A percentile compares a stretch with the other conserved stretches of the same genome.
Evolutionary conservation across 30 jellyfish, hydroid and myxozoan genomes (phyloP).

Genomic region (Catostylus mosaicus): DNA sequence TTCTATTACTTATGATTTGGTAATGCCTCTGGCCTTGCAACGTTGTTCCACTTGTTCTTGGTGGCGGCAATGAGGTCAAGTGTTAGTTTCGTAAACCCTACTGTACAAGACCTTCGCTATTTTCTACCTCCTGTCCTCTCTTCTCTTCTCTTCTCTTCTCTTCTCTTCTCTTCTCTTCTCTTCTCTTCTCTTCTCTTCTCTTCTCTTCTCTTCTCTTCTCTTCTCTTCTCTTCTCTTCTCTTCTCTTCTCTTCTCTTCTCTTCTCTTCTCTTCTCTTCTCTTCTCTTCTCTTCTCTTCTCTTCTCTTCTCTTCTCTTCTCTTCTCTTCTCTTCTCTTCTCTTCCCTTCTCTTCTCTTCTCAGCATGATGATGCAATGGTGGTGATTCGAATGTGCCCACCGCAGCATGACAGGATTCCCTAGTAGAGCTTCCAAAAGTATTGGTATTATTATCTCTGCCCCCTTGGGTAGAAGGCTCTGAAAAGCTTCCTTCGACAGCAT

Average conservation of each 20-base stretch:
- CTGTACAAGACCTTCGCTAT: slow-evolving; percentile 36
- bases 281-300: too few relatives aligned
- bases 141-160: too few relatives aligned
- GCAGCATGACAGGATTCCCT: not conserved
- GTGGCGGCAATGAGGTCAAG: slow-evolving; percentile 14
- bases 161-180: too few relatives aligned
- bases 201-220: too few relatives aligned
- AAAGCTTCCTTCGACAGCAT: slow-evolving; percentile 8
- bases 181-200: too few relatives aligned
- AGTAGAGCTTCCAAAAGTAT: not conserved
- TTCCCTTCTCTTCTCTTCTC: slow-evolving; percentile 7
- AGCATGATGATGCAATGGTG: slow-evolving; percentile 26
- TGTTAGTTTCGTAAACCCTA: slow-evolving; percentile 17
- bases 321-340: too few relatives aligned
- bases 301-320: too few relatives aligned
- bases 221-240: too few relatives aligned
- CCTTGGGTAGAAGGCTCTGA: slow-evolving; percentile 3
- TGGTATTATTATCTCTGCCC: not conserved
- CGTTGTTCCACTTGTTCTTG: slow-evolving; percentile 27
- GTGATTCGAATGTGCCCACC: slow-evolving; percentile 1
- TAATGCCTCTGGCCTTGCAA: slow-evolving; percentile 30
- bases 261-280: too few relatives aligned
- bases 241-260: too few relatives aligned
- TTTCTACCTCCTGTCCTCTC: slow-evolving; percentile 2
- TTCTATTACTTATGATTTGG: not conserved